A percentile compares a stretch with the other conserved stretches of the same genome.
These are phyloP conservation scores for Cerceris rybyensis DNA, from an alignment of 2,888 invertebrate genomes.

Conservation along the genomic window DNA sequence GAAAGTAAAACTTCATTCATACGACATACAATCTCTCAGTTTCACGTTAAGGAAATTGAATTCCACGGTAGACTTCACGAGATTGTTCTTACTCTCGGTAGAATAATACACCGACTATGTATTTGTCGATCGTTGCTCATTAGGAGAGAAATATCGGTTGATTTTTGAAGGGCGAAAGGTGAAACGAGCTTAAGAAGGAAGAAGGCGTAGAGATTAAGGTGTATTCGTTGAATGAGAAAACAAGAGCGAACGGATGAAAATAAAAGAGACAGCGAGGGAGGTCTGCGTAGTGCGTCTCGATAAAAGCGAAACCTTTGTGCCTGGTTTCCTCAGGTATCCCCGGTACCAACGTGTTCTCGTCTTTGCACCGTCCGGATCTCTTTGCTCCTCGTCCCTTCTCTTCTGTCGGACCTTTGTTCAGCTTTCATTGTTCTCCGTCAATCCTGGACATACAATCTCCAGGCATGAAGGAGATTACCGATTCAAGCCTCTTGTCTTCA, in stretches of 20 bases:
- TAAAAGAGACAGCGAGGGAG: conserved; percentile 31
- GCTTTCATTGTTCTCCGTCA: conserved; percentile 58
- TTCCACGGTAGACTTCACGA: no score
- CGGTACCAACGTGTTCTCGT: conserved; percentile 41
- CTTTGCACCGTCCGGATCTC: conserved; percentile 42
- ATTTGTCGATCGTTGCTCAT: neutral
- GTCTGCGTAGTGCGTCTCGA: conserved; percentile 31
- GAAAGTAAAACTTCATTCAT: no score
- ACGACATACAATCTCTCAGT: no score
- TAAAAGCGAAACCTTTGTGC: conserved; percentile 59
- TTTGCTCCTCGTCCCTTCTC: conserved; percentile 43
- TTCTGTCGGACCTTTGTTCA: conserved; percentile 59
- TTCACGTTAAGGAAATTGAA: no score
- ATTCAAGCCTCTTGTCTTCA: conserved; percentile 22
- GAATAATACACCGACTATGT: neutral
- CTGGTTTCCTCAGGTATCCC: conserved; percentile 39
- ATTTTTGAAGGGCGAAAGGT: neutral
- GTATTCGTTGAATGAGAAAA: conserved; percentile 13
- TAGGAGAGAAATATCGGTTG: neutral
- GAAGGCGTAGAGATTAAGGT: conserved; percentile 3
- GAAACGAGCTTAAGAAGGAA: neutral
- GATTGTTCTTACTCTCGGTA: conserved; percentile 4
- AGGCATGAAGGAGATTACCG: conserved; percentile 34
- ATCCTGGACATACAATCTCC: conserved; percentile 54
- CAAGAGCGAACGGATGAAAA: conserved; percentile 40